Base-by-base conservation (phyloP, 2,888 invertebrate genomes). In the Agrenia bidenticulata region DNA sequence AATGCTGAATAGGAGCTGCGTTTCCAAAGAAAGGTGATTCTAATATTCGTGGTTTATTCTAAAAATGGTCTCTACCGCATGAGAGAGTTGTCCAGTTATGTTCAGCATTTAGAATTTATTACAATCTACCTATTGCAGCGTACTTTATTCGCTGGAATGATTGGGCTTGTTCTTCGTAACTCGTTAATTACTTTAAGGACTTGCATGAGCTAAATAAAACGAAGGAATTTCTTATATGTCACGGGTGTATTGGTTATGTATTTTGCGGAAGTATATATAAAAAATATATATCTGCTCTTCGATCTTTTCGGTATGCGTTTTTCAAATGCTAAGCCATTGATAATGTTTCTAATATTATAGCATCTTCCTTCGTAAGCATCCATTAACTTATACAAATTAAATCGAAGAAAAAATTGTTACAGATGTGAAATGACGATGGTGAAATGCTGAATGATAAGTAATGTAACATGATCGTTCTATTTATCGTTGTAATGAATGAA, bases 401-500 rank as follows among this genome's bases (percentile, higher is more conserved):
- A 51, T 51, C 23, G 13, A 51, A 32, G 32, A 32, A 32, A 51
- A 23, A 23, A 51, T 56, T 27, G 39, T 39, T 56, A 56, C 56
- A 26, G 37, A 7, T 17, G 26, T 27, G 32, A 56, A 13, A 61
- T 60, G 57, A 49, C 13, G 21, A 57, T 27, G 61, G 26, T 61
- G 53, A 53, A 51, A 53, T 53, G 61, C 37, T 61, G 61, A 61
- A 37, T 51, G 39, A 39, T 32, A 32, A 39, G 32, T 21, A 41
- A 39, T 61, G 53, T 61, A 51, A 61, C 53, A 61, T 53, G 42
- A 61, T 49, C 61, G 53, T 51, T 51, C 24, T 61, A 59, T 61
- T 61, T 61, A 53, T 61, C 53, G 61, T 53, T 61, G 61, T 61
- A 61, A 61, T 61, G 51, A 61, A 61, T 61, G 53, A 61, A 27